These are phyloP conservation scores for Phytoseiulus persimilis DNA, from an alignment of 2,888 invertebrate genomes.

Conservation along the genomic window DNA sequence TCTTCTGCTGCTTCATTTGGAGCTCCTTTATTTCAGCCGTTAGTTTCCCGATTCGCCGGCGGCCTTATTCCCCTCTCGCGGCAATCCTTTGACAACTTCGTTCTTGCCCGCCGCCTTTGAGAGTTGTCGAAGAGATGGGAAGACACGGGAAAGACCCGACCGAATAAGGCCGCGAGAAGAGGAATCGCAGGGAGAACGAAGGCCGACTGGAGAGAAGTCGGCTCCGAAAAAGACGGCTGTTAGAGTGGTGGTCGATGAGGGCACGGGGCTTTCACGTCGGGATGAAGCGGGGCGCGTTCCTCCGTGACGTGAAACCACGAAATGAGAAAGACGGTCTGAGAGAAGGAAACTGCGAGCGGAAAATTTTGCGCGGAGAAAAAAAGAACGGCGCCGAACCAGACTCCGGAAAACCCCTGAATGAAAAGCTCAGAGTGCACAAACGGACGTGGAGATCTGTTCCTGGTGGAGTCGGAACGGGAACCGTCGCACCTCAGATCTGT, in stretches of 20 bases:
- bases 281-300: neutral
- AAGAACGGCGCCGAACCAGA: neutral
- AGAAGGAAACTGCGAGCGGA: neutral
- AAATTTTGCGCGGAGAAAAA: neutral
- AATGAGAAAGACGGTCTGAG: neutral
- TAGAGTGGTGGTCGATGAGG: neutral
- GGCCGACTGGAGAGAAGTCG: neutral
- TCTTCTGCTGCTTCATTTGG: neutral
- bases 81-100: neutral
- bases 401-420: neutral
- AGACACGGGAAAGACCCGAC: neutral
- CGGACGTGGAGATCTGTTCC: neutral
- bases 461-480: neutral
- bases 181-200: neutral
- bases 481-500: neutral
- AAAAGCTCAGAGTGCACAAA: neutral
- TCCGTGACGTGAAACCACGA: neutral
- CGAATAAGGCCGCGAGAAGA: neutral
- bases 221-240: neutral
- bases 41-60: neutral
- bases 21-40: neutral
- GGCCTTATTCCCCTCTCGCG: neutral
- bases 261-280: neutral
- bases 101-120: neutral
- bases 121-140: neutral